phyloP scores from a whole-genome alignment of 1,140 invertebrate species.

The Holcopasites calliopsidis region DNA sequence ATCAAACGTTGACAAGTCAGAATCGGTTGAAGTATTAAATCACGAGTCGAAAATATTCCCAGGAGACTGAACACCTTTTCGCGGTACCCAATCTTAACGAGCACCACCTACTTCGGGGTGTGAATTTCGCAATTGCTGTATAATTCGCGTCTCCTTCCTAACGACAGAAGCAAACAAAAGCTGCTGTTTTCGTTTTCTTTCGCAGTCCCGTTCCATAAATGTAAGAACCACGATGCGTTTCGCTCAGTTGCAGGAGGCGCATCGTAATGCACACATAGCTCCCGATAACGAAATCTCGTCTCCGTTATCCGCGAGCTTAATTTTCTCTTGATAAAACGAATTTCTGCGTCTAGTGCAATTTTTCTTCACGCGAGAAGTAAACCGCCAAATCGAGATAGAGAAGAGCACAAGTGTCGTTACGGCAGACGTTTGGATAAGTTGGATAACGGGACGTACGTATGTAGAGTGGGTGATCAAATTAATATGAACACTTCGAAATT shows the following conservation, averaged over 20 bases:
- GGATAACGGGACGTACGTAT: too few species aligned
- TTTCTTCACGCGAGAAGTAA: neutral
- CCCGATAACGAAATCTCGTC: neutral
- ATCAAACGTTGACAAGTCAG: too few species aligned
- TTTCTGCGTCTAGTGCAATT: neutral
- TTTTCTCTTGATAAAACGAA: neutral
- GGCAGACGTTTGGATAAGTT: too few species aligned
- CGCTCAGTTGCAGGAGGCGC: neutral
- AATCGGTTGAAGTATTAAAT: too few species aligned
- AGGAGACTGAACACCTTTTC: neutral
- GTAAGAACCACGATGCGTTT: neutral
- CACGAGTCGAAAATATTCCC: neutral
- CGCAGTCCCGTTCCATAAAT: neutral
- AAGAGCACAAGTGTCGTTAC: too few species aligned
- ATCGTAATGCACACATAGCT: neutral
- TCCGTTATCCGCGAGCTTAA: neutral
- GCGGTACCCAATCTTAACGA: neutral
- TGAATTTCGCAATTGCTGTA: neutral
- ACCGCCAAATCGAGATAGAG: too few species aligned
- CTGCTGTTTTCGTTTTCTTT: neutral
- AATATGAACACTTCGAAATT: too few species aligned
- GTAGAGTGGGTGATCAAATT: too few species aligned
- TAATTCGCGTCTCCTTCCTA: slow-evolving; percentile 3
- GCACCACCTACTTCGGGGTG: neutral
- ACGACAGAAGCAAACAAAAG: slow-evolving; percentile 20